Evolutionary conservation across 2,113 vertebrate genomes (phyloP), one percentile per base, ranked within the genome.

Genomic region (Otolemur garnettii): DNA sequence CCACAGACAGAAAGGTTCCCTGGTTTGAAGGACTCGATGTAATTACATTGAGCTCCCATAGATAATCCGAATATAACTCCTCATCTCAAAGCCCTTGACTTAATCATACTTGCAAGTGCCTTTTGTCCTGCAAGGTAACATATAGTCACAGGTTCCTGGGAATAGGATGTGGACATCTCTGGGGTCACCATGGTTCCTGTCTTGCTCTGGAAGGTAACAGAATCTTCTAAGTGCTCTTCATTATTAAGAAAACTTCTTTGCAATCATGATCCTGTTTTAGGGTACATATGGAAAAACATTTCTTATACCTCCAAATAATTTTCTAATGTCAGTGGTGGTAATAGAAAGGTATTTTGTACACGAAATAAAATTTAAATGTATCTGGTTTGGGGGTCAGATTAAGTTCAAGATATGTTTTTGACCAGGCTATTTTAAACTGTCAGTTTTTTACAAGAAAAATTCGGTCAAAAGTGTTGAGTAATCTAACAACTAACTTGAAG

Each of bases 361-460:
- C 30, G 22, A 91, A 80, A 42, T 93, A 55, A 72, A 45, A 42
- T 21, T 83, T 69, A 94, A 88, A 87, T 78, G 13, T 55, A 35
- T 15, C 66, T 28, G 10, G 22, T 64, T 28, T 64, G 26, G 10
- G 62, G 26, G 62, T 64, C 62, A 64, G 24, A 64, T 64, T 64
- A 64, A 28, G 62, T 64, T 64, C 62, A 64, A 64, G 24, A 28
- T 64, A 28, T 28, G 62, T 28, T 64, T 64, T 64, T 64, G 62
- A 64, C 78, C 62, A 77, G 66, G 30, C 11, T 72, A 42, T 92
- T 87, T 90, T 66, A 72, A 95, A 87, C 60, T 90, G 21, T 57
- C 19, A 50, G 7, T 59, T 64, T 90, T 18, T 64, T 83, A 42
- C 2, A 1, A 14, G 15, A 82, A 88, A 88, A 89, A 85, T 30